These are phyloP conservation scores for Acleris laterana DNA, from an alignment of 2,888 invertebrate species.

Conservation along the genomic window DNA sequence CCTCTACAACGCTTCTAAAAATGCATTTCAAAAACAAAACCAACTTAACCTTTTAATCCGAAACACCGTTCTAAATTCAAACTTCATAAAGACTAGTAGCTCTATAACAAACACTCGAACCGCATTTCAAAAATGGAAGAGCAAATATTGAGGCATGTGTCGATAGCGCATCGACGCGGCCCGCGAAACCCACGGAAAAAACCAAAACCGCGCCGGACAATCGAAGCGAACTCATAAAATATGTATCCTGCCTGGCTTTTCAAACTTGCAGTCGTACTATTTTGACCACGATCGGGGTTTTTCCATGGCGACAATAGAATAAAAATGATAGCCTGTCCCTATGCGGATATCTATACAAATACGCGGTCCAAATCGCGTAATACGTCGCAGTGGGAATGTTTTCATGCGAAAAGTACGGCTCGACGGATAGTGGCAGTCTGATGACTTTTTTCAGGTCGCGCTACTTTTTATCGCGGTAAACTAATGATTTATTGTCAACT, in stretches of 20 bases:
- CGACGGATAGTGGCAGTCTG: conserved; percentile 4
- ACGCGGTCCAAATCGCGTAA: conserved; percentile 27
- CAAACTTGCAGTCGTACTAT: conserved; percentile 74
- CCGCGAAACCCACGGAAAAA: conserved; percentile 70
- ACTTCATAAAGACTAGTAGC: conserved; percentile 48
- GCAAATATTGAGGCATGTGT: conserved; percentile 67
- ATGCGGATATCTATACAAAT: conserved; percentile 22
- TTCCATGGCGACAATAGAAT: conserved; percentile 54
- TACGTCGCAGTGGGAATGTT: conserved; percentile 20
- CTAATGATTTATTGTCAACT: too few relatives aligned
- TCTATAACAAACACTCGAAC: conserved; percentile 64
- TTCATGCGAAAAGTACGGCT: conserved; percentile 20
- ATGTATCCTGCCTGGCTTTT: conserved; percentile 79
- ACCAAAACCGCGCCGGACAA: conserved; percentile 73
- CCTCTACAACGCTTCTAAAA: too few relatives aligned
- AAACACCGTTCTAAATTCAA: conserved; percentile 4
- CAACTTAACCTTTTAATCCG: background rate
- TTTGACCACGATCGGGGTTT: conserved; percentile 79
- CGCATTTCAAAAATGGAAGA: conserved; percentile 64
- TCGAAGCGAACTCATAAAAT: conserved; percentile 84
- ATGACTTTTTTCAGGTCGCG: background rate
- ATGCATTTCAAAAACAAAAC: background rate
- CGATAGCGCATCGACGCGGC: conserved; percentile 72
- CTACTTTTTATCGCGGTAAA: too few relatives aligned
- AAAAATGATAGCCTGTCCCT: conserved; percentile 31